phyloP scores from a whole-genome alignment of 2,113 vertebrate species.

The Myrmecobius fasciatus region DNA sequence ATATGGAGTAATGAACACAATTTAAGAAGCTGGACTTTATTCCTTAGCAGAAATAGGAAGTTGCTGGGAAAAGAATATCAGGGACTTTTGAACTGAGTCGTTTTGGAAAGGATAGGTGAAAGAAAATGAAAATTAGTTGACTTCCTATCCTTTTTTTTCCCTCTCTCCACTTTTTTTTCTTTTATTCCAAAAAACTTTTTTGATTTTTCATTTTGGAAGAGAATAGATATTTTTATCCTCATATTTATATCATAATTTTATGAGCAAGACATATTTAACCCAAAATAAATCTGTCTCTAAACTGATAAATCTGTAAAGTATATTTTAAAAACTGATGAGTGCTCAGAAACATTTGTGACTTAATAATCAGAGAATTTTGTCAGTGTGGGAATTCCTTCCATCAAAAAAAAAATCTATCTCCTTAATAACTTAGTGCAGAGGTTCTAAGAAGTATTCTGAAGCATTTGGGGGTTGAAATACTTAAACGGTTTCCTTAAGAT shows the following conservation, averaged over 20 bases:
- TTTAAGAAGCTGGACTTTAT: background rate
- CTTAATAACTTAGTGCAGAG: background rate
- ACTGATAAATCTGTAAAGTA: background rate
- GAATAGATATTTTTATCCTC: background rate
- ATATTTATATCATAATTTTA: background rate
- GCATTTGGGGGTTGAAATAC: background rate
- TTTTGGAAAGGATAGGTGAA: background rate
- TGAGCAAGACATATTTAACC: background rate
- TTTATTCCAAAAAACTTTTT: background rate
- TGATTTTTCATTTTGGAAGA: background rate
- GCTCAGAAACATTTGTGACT: background rate
- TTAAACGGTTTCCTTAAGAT: background rate
- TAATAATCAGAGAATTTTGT: background rate
- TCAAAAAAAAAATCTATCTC: background rate
- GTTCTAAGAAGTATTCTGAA: background rate
- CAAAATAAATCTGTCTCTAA: background rate
- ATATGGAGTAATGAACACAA: too few relatives aligned
- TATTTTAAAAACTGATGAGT: background rate
- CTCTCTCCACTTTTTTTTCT: background rate
- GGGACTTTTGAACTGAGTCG: background rate
- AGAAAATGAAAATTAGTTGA: background rate
- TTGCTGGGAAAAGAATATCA: background rate
- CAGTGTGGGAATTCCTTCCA: background rate
- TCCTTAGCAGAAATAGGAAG: background rate
- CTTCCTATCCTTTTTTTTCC: background rate